phyloP scores from a whole-genome alignment of 2,888 invertebrate genomes.

The Rhimphoctona megacephalus region DNA sequence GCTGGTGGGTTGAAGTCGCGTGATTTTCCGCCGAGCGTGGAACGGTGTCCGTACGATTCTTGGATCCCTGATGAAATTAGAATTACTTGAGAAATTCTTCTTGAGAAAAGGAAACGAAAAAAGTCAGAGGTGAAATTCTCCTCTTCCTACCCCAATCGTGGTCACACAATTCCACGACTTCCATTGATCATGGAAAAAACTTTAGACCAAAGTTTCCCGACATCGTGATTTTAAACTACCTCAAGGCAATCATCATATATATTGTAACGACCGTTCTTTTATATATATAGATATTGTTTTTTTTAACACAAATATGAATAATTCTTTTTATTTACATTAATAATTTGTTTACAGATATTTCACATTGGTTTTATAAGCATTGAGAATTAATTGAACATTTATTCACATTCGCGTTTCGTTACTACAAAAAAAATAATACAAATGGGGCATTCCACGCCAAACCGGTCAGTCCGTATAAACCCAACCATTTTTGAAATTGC shows the following conservation, averaged over 20 bases:
- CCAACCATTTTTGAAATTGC: no score
- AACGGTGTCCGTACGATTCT: conserved; percentile 24
- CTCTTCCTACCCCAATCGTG: neutral
- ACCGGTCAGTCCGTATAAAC: no score
- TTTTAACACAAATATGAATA: no score
- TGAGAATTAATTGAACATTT: neutral
- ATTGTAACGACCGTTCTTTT: neutral
- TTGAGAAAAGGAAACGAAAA: neutral
- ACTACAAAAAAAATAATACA: no score
- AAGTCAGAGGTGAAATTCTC: neutral
- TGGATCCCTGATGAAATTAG: conserved; percentile 67
- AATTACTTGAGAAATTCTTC: conserved; percentile 67
- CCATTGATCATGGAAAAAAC: conserved; percentile 67
- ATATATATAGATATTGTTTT: no score
- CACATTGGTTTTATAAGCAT: neutral
- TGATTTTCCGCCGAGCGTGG: conserved; percentile 23
- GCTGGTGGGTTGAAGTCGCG: conserved; percentile 23
- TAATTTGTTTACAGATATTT: neutral
- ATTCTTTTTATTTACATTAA: no score
- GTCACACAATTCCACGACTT: conserved; percentile 53
- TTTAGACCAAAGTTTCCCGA: conserved; percentile 59
- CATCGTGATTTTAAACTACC: conserved; percentile 57
- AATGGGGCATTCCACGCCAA: no score
- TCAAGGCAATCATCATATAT: conserved; percentile 33
- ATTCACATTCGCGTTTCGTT: no score